Evolutionary conservation across 1,140 invertebrate genomes (phyloP), one percentile per base, ranked within the genome.

Genomic region (Branchinecta lynchi): DNA sequence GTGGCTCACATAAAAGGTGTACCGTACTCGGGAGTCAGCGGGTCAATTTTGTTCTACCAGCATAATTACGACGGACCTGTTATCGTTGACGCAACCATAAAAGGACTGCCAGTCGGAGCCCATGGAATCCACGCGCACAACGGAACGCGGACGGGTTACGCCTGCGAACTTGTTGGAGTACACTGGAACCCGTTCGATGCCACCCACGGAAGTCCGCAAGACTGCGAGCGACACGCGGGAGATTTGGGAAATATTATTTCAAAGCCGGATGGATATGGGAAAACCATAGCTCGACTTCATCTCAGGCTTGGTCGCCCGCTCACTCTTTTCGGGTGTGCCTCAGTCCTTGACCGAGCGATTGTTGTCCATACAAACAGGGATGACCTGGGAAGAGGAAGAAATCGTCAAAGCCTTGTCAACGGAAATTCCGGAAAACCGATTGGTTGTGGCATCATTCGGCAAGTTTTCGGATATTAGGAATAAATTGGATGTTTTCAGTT

Each of bases 221-320:
- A 81, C 72, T 71, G 76, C 21, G 74, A 76, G 17, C 78, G 82
- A 70, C 83, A 84, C 74, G 79, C 78, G 66, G 83, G 83, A n/a
- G 83, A 85, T 75, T 74, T 84, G 21, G 83, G 83, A 7, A 84
- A 84, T 75, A 78, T 84, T 32, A 32, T 32, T 1, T 32, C 32
- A 32, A 32, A 32, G 32, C 32, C 32, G 5, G 32, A 32, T 32
- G 32, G 32, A 32, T 32, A 32, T 32, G 32, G 32, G 32, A 32
- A 32, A 32, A 32, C 32, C 32, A 5, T 32, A 32, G 32, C 32
- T 32, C 32, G 32, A 1, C 32, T 32, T 32, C 32, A 32, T 32
- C 32, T 32, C 32, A 1, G 32, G 32, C 32, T 32, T 32, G 32
- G 32, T 32, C 32, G 32, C 32, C 32, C 32, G 32, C 32, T 32